Base-by-base conservation (phyloP, 1,140 invertebrate genomes). In the Pteromalus puparum region DNA sequence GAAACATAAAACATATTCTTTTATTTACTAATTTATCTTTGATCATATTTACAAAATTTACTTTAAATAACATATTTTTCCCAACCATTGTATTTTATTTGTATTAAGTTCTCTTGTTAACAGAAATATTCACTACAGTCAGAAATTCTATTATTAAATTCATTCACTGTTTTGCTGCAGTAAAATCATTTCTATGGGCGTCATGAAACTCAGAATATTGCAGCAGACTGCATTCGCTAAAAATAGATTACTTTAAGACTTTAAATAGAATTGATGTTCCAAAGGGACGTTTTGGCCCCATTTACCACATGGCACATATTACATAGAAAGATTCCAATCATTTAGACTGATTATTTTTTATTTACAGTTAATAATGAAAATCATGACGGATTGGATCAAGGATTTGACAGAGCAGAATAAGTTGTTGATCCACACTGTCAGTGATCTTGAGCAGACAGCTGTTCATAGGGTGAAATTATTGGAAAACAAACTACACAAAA, bases 371-470 rank as follows among this genome's bases (percentile, higher is more conserved):
- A 94, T 94, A 89, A 87, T 94, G 15, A 90, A 93, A 89, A 90
- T 94, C 67, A 93, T 94, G 89, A 89, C 91, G 30, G 91, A 94
- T 76, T 95, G 94, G 94, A 92, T 95, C 13, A 90, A 90, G 70
- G 94, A 95, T 90, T 88, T 95, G 61, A 92, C 89, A 5, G 94
- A 94, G 42, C 94, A 95, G 88, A 95, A 95, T 90, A 86, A 90
- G 70, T 93, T 94, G 92, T 86, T 95, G n/a, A 93, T 95, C 4
- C 90, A 90, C 65, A 93, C 91, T 21, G 93, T 95, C 38, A 91
- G 94, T 86, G 94, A 95, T 87, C 88, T 95, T 34, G 94, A 95
- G 87, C 88, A 91, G 76, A 93, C 94, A 87, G 93, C 94, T 68
- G 91, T 91, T 42, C 90, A 89, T 84, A 91, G 93, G 89, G 94